These are phyloP conservation scores for Chironomus tepperi DNA, from an alignment of 1,140 invertebrate species.

Conservation along the genomic window DNA sequence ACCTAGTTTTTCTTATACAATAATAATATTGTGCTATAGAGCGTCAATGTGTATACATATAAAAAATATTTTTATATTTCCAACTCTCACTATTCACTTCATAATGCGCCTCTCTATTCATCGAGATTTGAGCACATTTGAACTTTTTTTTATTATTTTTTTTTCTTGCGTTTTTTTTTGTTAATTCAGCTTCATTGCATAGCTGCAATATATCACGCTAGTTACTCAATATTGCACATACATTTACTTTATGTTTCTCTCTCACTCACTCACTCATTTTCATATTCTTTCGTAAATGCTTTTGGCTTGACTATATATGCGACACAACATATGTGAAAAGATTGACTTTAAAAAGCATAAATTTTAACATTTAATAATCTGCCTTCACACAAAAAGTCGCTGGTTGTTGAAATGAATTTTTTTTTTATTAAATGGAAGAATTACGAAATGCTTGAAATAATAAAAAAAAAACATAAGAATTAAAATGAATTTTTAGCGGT, in stretches of 20 bases:
- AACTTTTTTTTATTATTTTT: conserved; percentile 11
- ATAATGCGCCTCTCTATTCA: neutral
- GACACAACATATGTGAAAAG: neutral
- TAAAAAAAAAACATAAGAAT: neutral
- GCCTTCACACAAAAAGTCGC: neutral
- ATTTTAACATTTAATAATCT: neutral
- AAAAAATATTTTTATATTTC: neutral
- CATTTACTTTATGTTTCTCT: neutral
- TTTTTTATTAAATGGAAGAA: neutral
- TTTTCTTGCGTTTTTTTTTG: neutral
- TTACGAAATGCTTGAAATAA: neutral
- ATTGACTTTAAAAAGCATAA: neutral
- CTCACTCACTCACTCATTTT: neutral
- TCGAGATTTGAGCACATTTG: conserved; percentile 16
- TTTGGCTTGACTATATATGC: neutral
- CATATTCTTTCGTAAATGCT: too few relatives aligned
- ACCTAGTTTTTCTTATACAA: conserved; percentile 23
- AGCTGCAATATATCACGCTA: conserved; percentile 12
- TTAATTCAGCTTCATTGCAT: conserved; percentile 4
- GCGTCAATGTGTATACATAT: neutral
- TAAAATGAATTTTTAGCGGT: neutral
- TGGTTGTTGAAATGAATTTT: neutral
- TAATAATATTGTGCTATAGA: conserved; percentile 14
- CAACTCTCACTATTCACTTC: conserved; percentile 4
- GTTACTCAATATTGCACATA: conserved; percentile 13